Evolutionary conservation across 2,888 invertebrate genomes (phyloP).

Genomic region (Dryococelus australis): DNA sequence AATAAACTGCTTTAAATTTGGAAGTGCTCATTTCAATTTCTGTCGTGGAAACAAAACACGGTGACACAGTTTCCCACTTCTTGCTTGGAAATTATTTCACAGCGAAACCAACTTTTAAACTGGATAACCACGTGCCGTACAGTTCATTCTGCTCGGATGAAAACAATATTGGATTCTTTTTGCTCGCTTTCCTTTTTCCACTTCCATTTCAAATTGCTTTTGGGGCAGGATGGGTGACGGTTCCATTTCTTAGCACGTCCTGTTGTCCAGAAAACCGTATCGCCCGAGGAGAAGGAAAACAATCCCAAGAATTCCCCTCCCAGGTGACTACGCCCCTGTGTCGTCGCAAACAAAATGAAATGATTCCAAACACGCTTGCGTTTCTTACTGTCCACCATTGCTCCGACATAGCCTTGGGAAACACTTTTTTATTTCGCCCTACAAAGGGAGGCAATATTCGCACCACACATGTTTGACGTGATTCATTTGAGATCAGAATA

Average conservation of each 20-base stretch:
- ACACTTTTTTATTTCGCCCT: not conserved
- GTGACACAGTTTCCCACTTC: not conserved
- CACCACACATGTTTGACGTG: too few relatives aligned
- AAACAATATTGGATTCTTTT: not conserved
- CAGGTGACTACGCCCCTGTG: slow-evolving; percentile 5
- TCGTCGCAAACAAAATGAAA: not conserved
- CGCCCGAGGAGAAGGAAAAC: not conserved
- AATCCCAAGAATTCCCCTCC: slow-evolving; percentile 1
- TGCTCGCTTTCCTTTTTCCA: not conserved
- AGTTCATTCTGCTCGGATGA: slow-evolving; percentile 16
- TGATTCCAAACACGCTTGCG: slow-evolving; percentile 8
- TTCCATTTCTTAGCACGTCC: slow-evolving; percentile 16
- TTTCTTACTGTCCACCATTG: not conserved
- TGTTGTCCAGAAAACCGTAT: slow-evolving; percentile 7
- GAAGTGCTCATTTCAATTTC: not conserved
- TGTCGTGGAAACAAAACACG: not conserved
- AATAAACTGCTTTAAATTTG: not conserved
- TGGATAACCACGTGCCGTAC: not conserved
- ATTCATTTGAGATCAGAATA: too few relatives aligned
- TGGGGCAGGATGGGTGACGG: slow-evolving; percentile 3
- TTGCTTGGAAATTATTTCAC: not conserved
- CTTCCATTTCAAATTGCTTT: slow-evolving; percentile 11
- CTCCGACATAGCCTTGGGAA: not conserved
- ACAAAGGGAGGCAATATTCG: too few relatives aligned
- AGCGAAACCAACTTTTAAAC: not conserved